Evolutionary conservation across 1,140 invertebrate species (phyloP).

Genomic region (Drosophila busckii): DNA sequence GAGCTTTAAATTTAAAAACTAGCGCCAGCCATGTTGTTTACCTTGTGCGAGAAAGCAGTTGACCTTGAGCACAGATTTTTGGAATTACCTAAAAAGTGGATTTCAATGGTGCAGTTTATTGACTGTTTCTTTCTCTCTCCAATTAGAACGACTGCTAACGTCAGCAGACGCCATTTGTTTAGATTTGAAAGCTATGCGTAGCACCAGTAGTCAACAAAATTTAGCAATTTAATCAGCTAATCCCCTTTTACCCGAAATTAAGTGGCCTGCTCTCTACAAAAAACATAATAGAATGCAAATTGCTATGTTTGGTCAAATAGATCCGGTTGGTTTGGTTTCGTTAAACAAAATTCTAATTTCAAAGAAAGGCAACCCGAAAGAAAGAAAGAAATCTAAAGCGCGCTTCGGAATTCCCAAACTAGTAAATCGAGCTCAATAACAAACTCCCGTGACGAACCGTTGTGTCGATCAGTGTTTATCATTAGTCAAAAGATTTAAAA

Average conservation of each 20-base stretch:
- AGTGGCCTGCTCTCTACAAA: conserved; percentile 11
- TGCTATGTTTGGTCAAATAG: conserved; percentile 48
- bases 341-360: conserved; percentile 32
- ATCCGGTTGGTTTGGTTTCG: conserved; percentile 58
- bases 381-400: conserved; percentile 62
- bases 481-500: conserved; percentile 55
- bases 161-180: conserved; percentile 24
- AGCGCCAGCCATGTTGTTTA: conserved; percentile 69
- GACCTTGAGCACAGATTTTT: conserved; percentile 50
- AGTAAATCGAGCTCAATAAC: conserved; percentile 63
- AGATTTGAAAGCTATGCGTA: conserved; percentile 38
- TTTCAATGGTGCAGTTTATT: too few species aligned
- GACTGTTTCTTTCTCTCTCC: neutral
- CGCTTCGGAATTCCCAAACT: conserved; percentile 54
- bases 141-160: conserved; percentile 11
- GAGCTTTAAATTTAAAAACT: conserved; percentile 31
- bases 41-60: conserved; percentile 65
- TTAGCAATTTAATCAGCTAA: neutral
- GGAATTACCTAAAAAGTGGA: conserved; percentile 40
- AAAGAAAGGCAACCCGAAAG: conserved; percentile 37
- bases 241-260: neutral
- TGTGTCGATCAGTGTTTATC: conserved; percentile 44
- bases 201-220: conserved; percentile 53
- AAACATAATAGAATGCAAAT: conserved; percentile 11
- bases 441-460: conserved; percentile 50